phyloP scores from a whole-genome alignment of 1,140 invertebrate genomes.

The Rhyzopertha dominica region DNA sequence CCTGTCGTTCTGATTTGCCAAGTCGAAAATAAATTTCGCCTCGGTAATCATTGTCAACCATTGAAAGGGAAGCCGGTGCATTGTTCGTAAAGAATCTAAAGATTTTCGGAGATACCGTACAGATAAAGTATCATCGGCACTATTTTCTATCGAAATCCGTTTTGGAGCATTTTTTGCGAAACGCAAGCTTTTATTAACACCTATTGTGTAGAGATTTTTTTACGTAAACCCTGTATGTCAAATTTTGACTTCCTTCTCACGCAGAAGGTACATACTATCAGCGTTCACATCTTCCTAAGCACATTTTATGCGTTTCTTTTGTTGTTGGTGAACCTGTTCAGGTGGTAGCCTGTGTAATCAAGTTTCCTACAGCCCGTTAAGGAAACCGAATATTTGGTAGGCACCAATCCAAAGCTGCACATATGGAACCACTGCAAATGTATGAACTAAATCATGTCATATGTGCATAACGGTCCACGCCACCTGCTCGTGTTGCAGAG shows the following conservation, averaged over 20 bases:
- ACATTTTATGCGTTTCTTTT: too few species aligned
- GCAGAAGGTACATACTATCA: too few species aligned
- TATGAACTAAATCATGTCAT: too few species aligned
- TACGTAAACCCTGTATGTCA: constrained; percentile 20
- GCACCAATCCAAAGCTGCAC: too few species aligned
- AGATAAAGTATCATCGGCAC: constrained; percentile 33
- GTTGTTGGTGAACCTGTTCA: too few species aligned
- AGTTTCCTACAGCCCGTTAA: too few species aligned
- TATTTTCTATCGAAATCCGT: constrained; percentile 20
- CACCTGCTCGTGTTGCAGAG: too few species aligned
- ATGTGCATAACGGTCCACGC: too few species aligned
- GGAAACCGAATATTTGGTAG: too few species aligned
- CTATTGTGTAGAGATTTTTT: constrained; percentile 10
- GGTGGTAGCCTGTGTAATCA: too few species aligned
- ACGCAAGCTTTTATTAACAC: constrained; percentile 14
- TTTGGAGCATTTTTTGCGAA: constrained; percentile 13
- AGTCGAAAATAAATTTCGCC: constrained; percentile 42
- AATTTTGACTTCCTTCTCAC: constrained; percentile 28
- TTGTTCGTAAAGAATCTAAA: constrained; percentile 23
- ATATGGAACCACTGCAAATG: too few species aligned
- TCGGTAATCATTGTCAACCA: constrained; percentile 39
- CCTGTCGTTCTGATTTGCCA: constrained; percentile 41
- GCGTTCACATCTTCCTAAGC: too few species aligned
- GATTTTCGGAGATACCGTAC: constrained; percentile 23
- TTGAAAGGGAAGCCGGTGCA: constrained; percentile 23